Evolutionary conservation across 2,113 vertebrate genomes (phyloP), one percentile per base, ranked within the genome.

Genomic region (Hiodon tergisus): DNA sequence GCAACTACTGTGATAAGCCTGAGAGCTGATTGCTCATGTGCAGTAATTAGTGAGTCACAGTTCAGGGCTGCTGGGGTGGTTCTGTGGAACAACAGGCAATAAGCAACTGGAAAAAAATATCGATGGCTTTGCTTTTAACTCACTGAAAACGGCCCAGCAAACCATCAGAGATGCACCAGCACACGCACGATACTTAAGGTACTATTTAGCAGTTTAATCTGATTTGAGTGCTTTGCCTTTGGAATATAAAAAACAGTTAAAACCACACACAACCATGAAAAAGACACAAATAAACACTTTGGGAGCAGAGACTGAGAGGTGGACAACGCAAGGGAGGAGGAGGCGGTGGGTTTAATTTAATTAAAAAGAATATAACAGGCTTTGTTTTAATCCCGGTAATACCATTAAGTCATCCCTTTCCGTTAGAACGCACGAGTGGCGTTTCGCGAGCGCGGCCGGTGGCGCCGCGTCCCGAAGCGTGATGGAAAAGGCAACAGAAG

Each of bases 381-480:
- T 77, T 76, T 78, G 67, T 78, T 72, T 62, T 80, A 80, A 81
- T 81, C 62, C 69, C 67, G 31, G 55, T 68, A 73, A 77, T 78
- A 50, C 11, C 73, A 73, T 73, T 75, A 75, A 69, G 71, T 61
- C 60, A 74, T 75, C 67, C 69, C 58, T 61, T 62, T 73, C 71
- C 63, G 69, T 79, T 31, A 54, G 17, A 77, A 73, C 59, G 72
- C 59, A 53, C 76, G 63, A 60, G 77, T 61, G 4, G 4, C 69
- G 52, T 54, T 67, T 14, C 71, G 57, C 3, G 51, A 65, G 72
- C 48, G 10, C 67, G 6, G 61, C 50, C 7, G 51, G 46, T 11
- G 51, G 4, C 17, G 31, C 72, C 13, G 7, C 16, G 11, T 62
- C 11, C 58, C 10, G 55, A 71, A 76, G 59, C 57, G 9, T 14